Base-by-base conservation (phyloP, 2,888 invertebrate species). In the Aricia artaxerxes region DNA sequence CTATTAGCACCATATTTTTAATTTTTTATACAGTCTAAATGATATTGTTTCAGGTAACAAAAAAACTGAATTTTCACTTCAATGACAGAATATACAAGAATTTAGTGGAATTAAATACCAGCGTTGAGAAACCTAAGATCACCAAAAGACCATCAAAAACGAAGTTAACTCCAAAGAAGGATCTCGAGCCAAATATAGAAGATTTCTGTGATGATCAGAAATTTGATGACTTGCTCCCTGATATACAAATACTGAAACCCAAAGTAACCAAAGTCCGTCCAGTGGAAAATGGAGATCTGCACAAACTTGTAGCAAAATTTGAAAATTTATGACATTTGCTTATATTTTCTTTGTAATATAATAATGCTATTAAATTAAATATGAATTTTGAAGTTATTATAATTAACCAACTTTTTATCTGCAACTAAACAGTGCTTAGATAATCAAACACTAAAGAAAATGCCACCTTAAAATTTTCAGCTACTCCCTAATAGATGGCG, bases 81-180 rank as follows among this genome's bases (percentile, higher is more conserved):
- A 92, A 94, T 82, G 92, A 95, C 77, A 91, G 86, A 84, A 92
- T 95, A 80, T 95, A 92, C 81, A 91, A 89, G 82, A 92, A 95
- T 80, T 86, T 95, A 1, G 89, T 95, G 13, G 94, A 93, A 85
- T 82, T 95, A 53, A 95, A 95, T 87, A 86, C 89, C n/a, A 89
- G 83, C 80, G 81, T 88, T 49, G 87, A 87, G 2, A 91, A 88
- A 84, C 86, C 81, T 53, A 90, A 84, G 80, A 83, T 80, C 73
- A 88, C 87, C 2, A 89, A 84, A 81, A 86, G 84, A 81, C 80
- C 86, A 0, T 60, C 85, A 9, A 88, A 83, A 79, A 82, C 82
- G 1, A 81, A 79, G n/a, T 81, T 84, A n/a, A 24, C 81, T 1
- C 9, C 77, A 40, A 93, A 91, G 84, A 90, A 86, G 82, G 95